A percentile compares a stretch with the other conserved stretches of the same genome.
Evolutionary conservation across 2,113 vertebrate species (phyloP).

Genomic region (Otocyon megalotis): DNA sequence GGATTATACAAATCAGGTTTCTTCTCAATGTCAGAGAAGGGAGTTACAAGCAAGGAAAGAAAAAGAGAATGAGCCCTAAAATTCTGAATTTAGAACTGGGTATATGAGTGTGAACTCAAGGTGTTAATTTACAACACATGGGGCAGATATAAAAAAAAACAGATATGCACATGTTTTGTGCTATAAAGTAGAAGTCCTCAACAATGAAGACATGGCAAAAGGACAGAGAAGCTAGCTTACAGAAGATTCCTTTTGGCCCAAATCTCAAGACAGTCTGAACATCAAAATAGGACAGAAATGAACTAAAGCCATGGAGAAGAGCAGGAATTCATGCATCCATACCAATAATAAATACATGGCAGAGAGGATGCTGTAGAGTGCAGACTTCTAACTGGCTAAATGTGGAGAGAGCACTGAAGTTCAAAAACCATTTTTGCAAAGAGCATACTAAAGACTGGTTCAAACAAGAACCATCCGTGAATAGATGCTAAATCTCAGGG

Average conservation of each 20-base stretch:
- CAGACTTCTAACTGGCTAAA: neutral
- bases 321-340: neutral
- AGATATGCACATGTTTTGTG: neutral
- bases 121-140: neutral
- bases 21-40: neutral
- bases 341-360: neutral
- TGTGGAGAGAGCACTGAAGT: too few relatives aligned
- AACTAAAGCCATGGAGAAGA: neutral
- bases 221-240: neutral
- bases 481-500: neutral
- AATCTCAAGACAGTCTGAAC: constrained; percentile 5
- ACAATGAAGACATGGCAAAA: neutral
- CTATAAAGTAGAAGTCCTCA: neutral
- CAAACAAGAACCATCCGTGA: neutral
- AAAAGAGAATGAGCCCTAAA: neutral
- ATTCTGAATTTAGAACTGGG: neutral
- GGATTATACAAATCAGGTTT: neutral
- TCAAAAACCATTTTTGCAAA: neutral
- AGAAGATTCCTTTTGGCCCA: neutral
- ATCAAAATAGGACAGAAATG: constrained; percentile 33
- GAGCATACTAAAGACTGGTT: neutral
- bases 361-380: neutral
- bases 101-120: neutral
- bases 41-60: neutral
- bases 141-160: neutral